Percentiles rank a stretch among this genome's conserved stretches.
These are phyloP conservation scores for Deroplatys truncata DNA, from an alignment of 2,888 invertebrate species.

Conservation along the genomic window DNA sequence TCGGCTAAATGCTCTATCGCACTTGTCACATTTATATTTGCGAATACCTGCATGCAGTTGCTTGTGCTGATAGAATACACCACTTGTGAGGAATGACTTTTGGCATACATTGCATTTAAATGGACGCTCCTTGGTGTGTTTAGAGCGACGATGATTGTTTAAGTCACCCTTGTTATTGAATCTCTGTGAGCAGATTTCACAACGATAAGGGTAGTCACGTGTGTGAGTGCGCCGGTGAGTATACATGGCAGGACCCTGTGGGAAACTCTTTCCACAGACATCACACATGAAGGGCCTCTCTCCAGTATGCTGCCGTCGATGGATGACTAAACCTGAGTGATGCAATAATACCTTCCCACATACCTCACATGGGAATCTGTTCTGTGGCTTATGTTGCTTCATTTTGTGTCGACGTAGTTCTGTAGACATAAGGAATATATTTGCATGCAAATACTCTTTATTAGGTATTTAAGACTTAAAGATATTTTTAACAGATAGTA, in stretches of 20 bases:
- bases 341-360: slow-evolving; percentile 14
- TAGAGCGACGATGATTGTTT: slow-evolving; percentile 17
- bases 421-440: not conserved
- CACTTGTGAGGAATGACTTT: slow-evolving; percentile 16
- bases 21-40: slow-evolving; percentile 10
- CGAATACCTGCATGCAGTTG: slow-evolving; percentile 14
- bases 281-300: slow-evolving; percentile 17
- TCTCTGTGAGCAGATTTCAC: slow-evolving; percentile 15
- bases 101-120: slow-evolving; percentile 13
- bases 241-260: slow-evolving; percentile 16
- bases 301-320: slow-evolving; percentile 9
- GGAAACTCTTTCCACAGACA: slow-evolving; percentile 17
- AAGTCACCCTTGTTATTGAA: slow-evolving; percentile 19
- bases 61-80: slow-evolving; percentile 19
- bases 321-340: slow-evolving; percentile 6
- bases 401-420: not conserved
- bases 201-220: slow-evolving; percentile 3
- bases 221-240: slow-evolving; percentile 18
- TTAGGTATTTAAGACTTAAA: not conserved
- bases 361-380: slow-evolving; percentile 8
- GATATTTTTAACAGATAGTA: not conserved
- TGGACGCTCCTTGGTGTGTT: slow-evolving; percentile 20
- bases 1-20: slow-evolving; percentile 8
- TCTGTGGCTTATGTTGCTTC: not conserved
- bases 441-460: not conserved